Evolutionary conservation across 1,140 invertebrate genomes (phyloP).

Genomic region (Holotrichia oblita): DNA sequence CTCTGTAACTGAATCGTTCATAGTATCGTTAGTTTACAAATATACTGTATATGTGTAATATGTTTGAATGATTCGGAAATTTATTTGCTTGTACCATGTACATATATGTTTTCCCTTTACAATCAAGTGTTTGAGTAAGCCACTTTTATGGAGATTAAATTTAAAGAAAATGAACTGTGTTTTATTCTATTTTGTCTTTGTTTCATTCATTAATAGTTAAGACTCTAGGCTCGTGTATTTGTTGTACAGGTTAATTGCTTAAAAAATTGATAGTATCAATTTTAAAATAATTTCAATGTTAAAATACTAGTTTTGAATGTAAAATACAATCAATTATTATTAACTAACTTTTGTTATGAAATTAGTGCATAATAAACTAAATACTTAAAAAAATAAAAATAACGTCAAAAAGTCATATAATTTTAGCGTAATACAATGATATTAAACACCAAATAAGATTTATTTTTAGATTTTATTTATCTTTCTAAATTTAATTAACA

Average conservation of each 20-base stretch:
- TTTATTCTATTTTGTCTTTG: slow-evolving; percentile 22
- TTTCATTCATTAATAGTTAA: slow-evolving; percentile 16
- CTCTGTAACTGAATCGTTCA: slow-evolving; percentile 14
- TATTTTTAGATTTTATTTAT: slow-evolving; percentile 7
- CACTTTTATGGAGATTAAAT: slow-evolving; percentile 56
- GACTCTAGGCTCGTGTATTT: no score
- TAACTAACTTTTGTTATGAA: no score
- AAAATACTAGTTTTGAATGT: no score
- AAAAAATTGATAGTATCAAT: no score
- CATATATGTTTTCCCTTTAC: slow-evolving; percentile 56
- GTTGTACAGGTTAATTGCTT: no score
- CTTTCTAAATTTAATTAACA: background rate
- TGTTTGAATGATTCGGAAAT: slow-evolving; percentile 31
- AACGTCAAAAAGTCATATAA: no score
- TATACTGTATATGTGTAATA: slow-evolving; percentile 38
- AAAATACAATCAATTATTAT: no score
- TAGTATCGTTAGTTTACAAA: slow-evolving; percentile 18
- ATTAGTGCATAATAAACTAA: no score
- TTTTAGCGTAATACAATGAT: no score
- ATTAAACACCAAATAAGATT: background rate
- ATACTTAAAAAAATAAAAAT: no score
- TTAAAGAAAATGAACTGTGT: slow-evolving; percentile 23
- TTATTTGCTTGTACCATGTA: slow-evolving; percentile 53
- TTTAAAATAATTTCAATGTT: no score
- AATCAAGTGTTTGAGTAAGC: slow-evolving; percentile 58